Base-by-base conservation (phyloP, 37 sponge, comb jelly and placozoan genomes). In the Eunapius fragilis region DNA sequence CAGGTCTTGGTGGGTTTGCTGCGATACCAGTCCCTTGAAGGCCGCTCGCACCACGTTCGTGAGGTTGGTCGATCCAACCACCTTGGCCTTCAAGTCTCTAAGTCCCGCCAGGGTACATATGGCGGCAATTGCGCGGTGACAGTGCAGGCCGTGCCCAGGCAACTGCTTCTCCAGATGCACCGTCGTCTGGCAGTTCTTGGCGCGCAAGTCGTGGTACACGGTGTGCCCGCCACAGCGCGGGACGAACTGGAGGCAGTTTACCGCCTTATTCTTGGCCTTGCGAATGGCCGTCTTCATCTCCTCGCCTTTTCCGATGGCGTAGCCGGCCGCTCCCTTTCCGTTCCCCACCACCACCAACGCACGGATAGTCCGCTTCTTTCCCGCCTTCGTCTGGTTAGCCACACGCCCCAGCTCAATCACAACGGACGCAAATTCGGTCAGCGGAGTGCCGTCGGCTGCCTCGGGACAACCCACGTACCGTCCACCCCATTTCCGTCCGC, bases 221-320 rank as follows among this genome's bases (percentile, higher is more conserved):
- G 98, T 97, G 75, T 93, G 91, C 11, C 77, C 94, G 31, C 91
- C 91, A 79, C 90, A 97, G 68, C 91, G 69, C 27, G 91, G 92
- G 30, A 97, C 79, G 45, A 71, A 86, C 25, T 89, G 83, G 4
- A 97, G 92, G 25, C 79, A 30, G 24, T 84, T 81, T 2, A 87
- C 87, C 0, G 98, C 98, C 68, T 80, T 92, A 80, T 95, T 95
- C 75, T 92, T 93, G 25, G 98, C 98, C 88, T 85, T 91, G 70
- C 92, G 79, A 31, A 94, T 91, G 35, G 93, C 89, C 36, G 82
- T 67, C 32, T 68, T 77, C 17, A 67, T 47, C 24, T 85, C 86
- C 11, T 91, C 78, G 1, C 79, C 89, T 77, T 78, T 87, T 4
- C 93, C 95, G 25, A 91, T 82, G 36, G 85, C 95, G 89, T 87